These are phyloP conservation scores for Pammene aurita DNA, from an alignment of 2,888 invertebrate genomes.

Conservation along the genomic window DNA sequence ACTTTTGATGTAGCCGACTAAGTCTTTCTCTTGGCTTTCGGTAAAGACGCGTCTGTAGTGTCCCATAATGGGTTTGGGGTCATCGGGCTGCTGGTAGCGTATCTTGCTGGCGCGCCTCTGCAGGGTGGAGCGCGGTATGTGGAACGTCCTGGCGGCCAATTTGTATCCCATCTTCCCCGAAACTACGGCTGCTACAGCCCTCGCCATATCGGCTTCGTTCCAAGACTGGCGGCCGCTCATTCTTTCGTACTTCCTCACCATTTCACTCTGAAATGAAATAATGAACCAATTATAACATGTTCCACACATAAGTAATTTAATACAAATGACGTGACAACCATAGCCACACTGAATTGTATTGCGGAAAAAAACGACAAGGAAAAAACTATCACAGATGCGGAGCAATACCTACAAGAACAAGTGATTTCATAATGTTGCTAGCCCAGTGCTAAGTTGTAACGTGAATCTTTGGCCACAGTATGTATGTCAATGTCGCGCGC, in stretches of 20 bases:
- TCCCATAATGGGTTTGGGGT: slow-evolving; percentile 77
- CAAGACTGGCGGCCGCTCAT: slow-evolving; percentile 80
- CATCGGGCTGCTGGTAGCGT: slow-evolving; percentile 74
- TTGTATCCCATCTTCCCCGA: slow-evolving; percentile 81
- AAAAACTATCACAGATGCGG: slow-evolving; percentile 17
- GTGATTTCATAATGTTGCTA: slow-evolving; percentile 25
- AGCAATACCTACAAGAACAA: slow-evolving; percentile 25
- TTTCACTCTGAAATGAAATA: slow-evolving; percentile 67
- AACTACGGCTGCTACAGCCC: slow-evolving; percentile 78
- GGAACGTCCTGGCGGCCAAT: slow-evolving; percentile 76
- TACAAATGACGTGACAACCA: slow-evolving; percentile 7
- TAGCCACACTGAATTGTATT: slow-evolving; percentile 14
- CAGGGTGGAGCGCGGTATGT: slow-evolving; percentile 77
- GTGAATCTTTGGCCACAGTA: slow-evolving; percentile 39
- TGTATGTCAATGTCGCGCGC: slow-evolving; percentile 39
- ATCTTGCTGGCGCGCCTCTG: slow-evolving; percentile 78
- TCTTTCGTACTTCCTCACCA: slow-evolving; percentile 81
- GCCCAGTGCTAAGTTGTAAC: slow-evolving; percentile 37
- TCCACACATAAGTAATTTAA: not conserved
- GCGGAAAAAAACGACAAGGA: slow-evolving; percentile 28
- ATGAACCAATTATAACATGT: slow-evolving; percentile 13
- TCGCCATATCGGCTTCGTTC: slow-evolving; percentile 80
- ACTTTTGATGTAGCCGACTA: slow-evolving; percentile 79
- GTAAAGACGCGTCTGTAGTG: slow-evolving; percentile 79
- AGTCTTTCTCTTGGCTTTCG: slow-evolving; percentile 76